These are phyloP conservation scores for Ataeniobius toweri DNA, from an alignment of 2,797 vertebrate genomes.

Conservation along the genomic window DNA sequence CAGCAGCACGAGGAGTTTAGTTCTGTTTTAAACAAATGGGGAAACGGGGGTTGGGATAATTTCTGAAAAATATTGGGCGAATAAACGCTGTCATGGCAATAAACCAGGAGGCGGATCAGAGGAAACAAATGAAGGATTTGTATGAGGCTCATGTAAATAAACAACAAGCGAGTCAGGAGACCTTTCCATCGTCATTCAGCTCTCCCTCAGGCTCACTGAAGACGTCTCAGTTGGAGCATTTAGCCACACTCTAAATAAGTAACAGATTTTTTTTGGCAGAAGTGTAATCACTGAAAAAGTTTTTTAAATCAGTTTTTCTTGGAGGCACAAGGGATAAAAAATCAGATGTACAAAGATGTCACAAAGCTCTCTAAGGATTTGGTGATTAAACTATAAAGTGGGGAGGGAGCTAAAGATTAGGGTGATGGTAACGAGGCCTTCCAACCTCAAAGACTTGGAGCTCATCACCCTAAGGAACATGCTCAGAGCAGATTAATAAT, in stretches of 20 bases:
- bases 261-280: conserved; percentile 11
- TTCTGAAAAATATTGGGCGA: neutral
- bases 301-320: neutral
- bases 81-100: neutral
- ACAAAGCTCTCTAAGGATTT: neutral
- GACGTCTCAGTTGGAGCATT: neutral
- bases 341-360: neutral
- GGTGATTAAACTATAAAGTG: too few relatives aligned
- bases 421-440: neutral
- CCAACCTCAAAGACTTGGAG: neutral
- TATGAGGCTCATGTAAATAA: conserved; percentile 22
- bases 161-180: conserved; percentile 63
- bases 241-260: conserved; percentile 2
- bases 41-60: conserved; percentile 10
- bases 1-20: conserved; percentile 1
- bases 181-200: conserved; percentile 27
- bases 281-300: neutral
- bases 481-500: neutral
- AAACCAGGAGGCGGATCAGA: conserved; percentile 21
- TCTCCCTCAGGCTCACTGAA: conserved; percentile 45
- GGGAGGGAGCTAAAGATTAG: neutral
- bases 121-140: conserved; percentile 47
- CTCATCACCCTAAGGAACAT: too few relatives aligned
- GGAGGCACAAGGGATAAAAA: neutral
- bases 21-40: neutral